A percentile compares a stretch with the other conserved stretches of the same genome.
These are phyloP conservation scores for Hydrotaea cyrtoneurina DNA, from an alignment of 2,888 invertebrate species.

Conservation along the genomic window DNA sequence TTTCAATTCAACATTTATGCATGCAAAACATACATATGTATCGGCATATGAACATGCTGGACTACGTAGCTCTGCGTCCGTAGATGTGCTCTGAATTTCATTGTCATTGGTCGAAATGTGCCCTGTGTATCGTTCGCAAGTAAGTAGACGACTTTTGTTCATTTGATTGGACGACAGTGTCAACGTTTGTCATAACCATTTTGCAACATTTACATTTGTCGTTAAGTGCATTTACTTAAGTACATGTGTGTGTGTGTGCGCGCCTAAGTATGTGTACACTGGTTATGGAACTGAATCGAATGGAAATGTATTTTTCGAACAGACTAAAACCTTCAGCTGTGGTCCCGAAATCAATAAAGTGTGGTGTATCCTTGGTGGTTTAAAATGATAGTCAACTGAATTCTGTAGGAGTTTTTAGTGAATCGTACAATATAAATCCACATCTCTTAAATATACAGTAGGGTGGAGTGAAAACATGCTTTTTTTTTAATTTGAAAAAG, in stretches of 20 bases:
- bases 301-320: not conserved
- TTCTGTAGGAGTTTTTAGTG: too few species aligned
- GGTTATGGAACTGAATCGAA: not conserved
- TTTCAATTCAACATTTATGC: conserved; percentile 28
- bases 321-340: too few species aligned
- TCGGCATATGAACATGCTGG: not conserved
- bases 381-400: too few species aligned
- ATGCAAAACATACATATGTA: not conserved
- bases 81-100: conserved; percentile 1
- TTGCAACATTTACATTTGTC: conserved; percentile 28
- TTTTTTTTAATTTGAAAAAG: too few species aligned
- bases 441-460: too few species aligned
- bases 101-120: conserved; percentile 16
- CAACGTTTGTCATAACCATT: conserved; percentile 35
- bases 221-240: conserved; percentile 9
- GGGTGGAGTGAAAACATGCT: too few species aligned
- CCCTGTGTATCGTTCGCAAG: not conserved
- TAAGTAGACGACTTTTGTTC: not conserved
- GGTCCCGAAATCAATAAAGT: too few species aligned
- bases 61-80: too few species aligned
- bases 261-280: not conserved
- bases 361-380: too few species aligned
- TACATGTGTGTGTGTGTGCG: conserved; percentile 1
- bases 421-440: too few species aligned
- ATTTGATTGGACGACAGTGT: conserved; percentile 36